A percentile compares a stretch with the other conserved stretches of the same genome.
phyloP scores from a whole-genome alignment of 1,140 invertebrate species.

The Drosophila dunni region DNA sequence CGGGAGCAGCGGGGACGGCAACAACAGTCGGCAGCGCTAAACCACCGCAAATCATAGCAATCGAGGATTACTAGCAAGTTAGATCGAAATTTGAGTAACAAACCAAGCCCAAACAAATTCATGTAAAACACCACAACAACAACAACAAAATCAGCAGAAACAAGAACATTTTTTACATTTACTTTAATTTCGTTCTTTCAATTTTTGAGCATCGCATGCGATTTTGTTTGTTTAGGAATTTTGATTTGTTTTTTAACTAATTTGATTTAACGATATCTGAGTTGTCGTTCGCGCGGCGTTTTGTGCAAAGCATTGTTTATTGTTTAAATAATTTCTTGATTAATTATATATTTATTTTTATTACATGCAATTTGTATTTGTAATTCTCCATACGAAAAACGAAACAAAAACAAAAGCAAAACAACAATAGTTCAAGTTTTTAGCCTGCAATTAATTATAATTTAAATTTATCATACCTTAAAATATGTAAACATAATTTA shows the following conservation, averaged over 20 bases:
- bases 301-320: conserved; percentile 74
- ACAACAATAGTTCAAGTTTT: conserved; percentile 27
- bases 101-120: conserved; percentile 45
- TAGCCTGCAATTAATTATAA: conserved; percentile 41
- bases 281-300: conserved; percentile 76
- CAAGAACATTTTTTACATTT: conserved; percentile 3
- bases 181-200: conserved; percentile 43
- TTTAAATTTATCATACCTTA: conserved; percentile 56
- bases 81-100: conserved; percentile 46
- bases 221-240: conserved; percentile 54
- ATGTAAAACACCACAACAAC: conserved; percentile 30
- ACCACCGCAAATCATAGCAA: conserved; percentile 84
- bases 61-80: conserved; percentile 77
- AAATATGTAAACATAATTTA: conserved; percentile 56
- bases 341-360: conserved; percentile 60
- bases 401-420: conserved; percentile 14
- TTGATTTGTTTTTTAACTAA: conserved; percentile 29
- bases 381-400: conserved; percentile 45
- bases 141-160: background rate
- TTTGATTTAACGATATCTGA: conserved; percentile 57
- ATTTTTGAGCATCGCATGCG: conserved; percentile 19
- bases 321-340: conserved; percentile 67
- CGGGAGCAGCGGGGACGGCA: conserved; percentile 38
- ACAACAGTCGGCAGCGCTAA: conserved; percentile 55
- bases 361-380: conserved; percentile 58